Conservation (phyloP, 2,888 invertebrate genomes). For the Aquatica leii region DNA sequence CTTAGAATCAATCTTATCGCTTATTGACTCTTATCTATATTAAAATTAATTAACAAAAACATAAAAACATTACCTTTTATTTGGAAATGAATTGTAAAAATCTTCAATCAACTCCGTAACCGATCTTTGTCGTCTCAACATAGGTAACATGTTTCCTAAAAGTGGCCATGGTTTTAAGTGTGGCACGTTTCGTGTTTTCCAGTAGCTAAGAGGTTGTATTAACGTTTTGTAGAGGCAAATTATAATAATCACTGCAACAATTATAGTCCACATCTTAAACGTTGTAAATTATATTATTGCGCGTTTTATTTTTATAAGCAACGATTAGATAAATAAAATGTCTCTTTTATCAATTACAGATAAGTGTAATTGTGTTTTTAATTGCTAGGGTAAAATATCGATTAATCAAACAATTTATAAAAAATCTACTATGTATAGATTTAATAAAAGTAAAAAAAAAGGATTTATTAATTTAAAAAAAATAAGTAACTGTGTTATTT, state of each 20-base stretch:
- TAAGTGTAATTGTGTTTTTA: no score
- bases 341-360: no score
- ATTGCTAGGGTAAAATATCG: no score
- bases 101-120: neutral
- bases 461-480: no score
- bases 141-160: conserved; percentile 39
- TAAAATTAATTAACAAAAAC: neutral
- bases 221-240: conserved; percentile 54
- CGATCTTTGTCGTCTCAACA: neutral
- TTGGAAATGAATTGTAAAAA: conserved; percentile 19
- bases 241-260: neutral
- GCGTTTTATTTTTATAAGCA: neutral
- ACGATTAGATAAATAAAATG: no score
- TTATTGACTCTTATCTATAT: no score
- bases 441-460: no score
- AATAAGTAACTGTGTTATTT: no score
- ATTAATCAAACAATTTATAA: no score
- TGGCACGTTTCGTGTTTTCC: conserved; percentile 16
- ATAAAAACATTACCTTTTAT: conserved; percentile 10
- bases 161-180: conserved; percentile 37
- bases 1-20: no score
- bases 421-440: no score
- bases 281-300: no score
- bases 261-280: neutral
- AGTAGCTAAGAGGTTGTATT: conserved; percentile 52